These are phyloP conservation scores for Rhopalosiphum nymphaeae DNA, from an alignment of 2,888 invertebrate genomes.

Conservation along the genomic window DNA sequence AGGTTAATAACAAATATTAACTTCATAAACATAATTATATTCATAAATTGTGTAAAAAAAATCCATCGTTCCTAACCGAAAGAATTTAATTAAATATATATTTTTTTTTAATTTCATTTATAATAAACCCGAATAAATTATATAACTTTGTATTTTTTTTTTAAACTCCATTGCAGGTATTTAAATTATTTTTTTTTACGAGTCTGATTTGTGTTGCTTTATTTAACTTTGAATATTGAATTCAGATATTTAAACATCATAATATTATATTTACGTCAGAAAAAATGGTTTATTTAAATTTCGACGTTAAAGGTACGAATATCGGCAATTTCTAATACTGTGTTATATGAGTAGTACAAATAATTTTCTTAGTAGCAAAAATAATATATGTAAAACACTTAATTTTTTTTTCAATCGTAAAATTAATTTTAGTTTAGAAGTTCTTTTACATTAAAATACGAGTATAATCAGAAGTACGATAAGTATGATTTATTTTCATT, in stretches of 20 bases:
- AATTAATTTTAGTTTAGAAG: not conserved
- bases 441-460: not conserved
- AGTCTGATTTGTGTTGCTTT: not conserved
- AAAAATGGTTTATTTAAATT: not conserved
- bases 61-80: not conserved
- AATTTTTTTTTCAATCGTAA: not conserved
- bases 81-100: conserved; percentile 27
- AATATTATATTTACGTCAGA: not conserved
- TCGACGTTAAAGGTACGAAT: not conserved
- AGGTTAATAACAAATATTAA: conserved; percentile 27
- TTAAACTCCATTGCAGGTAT: not conserved
- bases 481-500: not conserved
- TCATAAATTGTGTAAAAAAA: conserved; percentile 10
- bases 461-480: not conserved
- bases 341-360: not conserved
- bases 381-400: not conserved
- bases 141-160: not conserved
- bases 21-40: not conserved
- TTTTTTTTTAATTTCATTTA: conserved; percentile 4
- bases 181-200: not conserved
- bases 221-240: not conserved
- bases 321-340: not conserved
- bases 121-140: not conserved
- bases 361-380: not conserved
- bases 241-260: not conserved